These are phyloP conservation scores for Thysanoteuthis rhombus DNA, from an alignment of 2,888 invertebrate genomes.

Conservation along the genomic window DNA sequence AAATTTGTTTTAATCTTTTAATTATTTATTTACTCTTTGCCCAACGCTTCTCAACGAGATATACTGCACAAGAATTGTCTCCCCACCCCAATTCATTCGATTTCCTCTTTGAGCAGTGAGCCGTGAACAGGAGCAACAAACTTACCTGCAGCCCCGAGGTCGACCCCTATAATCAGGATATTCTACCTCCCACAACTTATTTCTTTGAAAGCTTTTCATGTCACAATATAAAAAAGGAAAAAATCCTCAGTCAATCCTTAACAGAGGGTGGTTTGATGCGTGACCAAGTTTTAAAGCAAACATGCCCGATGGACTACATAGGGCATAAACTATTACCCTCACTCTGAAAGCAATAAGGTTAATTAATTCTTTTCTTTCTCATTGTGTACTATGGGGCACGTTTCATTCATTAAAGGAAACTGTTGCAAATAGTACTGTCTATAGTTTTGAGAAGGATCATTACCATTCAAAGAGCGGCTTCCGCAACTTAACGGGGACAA, in stretches of 20 bases:
- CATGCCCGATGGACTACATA: background rate
- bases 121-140: background rate
- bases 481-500: too few species aligned
- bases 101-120: background rate
- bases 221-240: background rate
- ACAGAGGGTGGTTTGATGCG: background rate
- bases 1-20: too few species aligned
- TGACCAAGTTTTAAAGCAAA: background rate
- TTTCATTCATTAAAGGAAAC: background rate
- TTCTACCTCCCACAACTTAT: background rate
- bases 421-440: too few species aligned
- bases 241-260: background rate
- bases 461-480: too few species aligned
- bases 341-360: background rate
- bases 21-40: too few species aligned
- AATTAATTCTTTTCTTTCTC: background rate
- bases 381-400: background rate
- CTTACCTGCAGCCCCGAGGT: background rate
- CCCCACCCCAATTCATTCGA: background rate
- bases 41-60: background rate
- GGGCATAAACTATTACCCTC: background rate
- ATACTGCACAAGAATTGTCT: background rate
- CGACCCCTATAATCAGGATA: background rate
- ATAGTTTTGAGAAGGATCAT: too few species aligned
- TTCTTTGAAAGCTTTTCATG: background rate